Base-by-base conservation (phyloP, 2,113 vertebrate genomes). In the Brachypteracias leptosomus region DNA sequence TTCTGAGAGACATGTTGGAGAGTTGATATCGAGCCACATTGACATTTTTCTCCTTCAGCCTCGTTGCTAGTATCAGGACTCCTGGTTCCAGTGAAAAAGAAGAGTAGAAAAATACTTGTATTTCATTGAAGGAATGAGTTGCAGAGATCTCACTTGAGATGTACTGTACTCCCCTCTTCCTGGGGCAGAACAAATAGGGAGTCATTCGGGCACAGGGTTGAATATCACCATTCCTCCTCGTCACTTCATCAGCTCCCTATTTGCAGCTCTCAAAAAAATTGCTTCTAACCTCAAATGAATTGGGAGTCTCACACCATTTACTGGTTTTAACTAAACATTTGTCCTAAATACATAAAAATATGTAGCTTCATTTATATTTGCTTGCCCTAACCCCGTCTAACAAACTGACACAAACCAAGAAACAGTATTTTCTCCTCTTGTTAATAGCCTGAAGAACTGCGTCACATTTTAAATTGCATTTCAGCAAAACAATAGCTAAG, bases 391-490 rank as follows among this genome's bases (percentile, higher is more conserved):
- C 58, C 31, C 10, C 35, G 29, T 76, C 57, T 78, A 76, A 73
- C 42, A 92, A 62, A 90, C 40, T 57, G 55, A 74, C 70, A 74
- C 21, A 84, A 65, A 82, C 77, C 66, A 90, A 94, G 90, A 95
- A 79, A 73, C 57, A 36, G 7, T 25, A 55, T 85, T 93, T 95
- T 72, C 14, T 49, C 26, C 8, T 62, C 28, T 91, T 89, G 58
- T 94, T 81, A 81, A 86, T 54, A 89, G 52, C 51, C 49, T 59
- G 52, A 90, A 95, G 82, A 91, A 52, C 52, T 67, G 51, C 42
- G 90, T 81, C 81, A 46, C 52, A 68, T 84, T 96, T 95, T 65
- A 80, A 95, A 93, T 74, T 90, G 52, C 58, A 88, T 90, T 95
- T 94, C 90, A 93, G 75, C 83, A 93, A 95, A 96, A 96, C 84